Percentiles rank a stretch among this genome's conserved stretches.
Conservation (phyloP, 1,140 invertebrate genomes). For the Drosophila pachea region DNA sequence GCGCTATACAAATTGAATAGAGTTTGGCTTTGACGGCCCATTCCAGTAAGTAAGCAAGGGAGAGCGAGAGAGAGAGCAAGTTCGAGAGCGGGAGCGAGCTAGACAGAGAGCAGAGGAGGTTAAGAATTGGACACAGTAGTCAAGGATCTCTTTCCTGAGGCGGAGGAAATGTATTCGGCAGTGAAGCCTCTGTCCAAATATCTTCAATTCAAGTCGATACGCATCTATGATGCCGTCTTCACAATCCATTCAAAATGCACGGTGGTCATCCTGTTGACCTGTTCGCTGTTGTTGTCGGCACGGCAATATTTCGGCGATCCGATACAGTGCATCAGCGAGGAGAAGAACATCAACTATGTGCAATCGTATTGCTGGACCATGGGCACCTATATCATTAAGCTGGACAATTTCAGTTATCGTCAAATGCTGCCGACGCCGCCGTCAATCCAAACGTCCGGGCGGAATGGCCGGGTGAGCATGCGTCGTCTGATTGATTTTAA, state of each 20-base stretch:
- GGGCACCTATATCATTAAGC: conserved; percentile 85
- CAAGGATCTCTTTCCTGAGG: conserved; percentile 62
- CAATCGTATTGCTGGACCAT: conserved; percentile 89
- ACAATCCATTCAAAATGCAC: conserved; percentile 86
- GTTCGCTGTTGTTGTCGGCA: conserved; percentile 83
- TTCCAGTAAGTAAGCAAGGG: background rate
- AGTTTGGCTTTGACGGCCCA: background rate
- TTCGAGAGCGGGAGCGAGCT: background rate
- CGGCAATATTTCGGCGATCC: conserved; percentile 87
- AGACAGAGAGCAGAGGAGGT: background rate
- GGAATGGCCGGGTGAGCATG: conserved; percentile 12
- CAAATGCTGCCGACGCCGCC: background rate
- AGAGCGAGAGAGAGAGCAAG: background rate
- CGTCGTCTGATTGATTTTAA: conserved; percentile 42
- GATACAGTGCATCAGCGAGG: conserved; percentile 83
- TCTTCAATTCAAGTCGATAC: conserved; percentile 82
- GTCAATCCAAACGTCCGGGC: background rate
- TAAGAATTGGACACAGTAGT: conserved; percentile 62
- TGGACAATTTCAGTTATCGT: conserved; percentile 16
- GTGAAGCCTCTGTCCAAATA: conserved; percentile 78
- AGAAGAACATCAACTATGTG: conserved; percentile 81
- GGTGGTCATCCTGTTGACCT: conserved; percentile 83
- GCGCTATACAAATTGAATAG: too few relatives aligned
- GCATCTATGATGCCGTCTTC: conserved; percentile 84
- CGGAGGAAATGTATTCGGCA: conserved; percentile 71